phyloP scores from a whole-genome alignment of 2,888 invertebrate genomes.

The Heliconius cydno region DNA sequence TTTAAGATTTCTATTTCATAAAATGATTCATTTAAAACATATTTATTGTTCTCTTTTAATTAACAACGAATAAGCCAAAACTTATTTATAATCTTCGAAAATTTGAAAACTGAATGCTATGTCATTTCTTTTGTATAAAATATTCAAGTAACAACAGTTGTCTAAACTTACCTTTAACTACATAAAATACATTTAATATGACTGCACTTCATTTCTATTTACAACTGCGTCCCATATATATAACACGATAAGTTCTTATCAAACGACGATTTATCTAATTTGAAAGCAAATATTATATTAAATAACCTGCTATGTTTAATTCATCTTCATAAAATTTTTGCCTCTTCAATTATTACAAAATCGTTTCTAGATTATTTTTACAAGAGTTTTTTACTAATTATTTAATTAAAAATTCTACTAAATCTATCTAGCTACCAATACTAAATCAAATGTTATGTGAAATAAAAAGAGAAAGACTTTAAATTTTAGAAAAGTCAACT shows the following conservation, averaged over 20 bases:
- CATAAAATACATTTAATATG: slow-evolving; percentile 26
- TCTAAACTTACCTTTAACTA: slow-evolving; percentile 34
- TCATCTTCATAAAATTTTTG: neutral
- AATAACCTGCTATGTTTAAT: slow-evolving; percentile 16
- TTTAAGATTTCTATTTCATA: neutral
- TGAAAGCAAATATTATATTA: slow-evolving; percentile 47
- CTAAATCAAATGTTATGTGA: neutral
- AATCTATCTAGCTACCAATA: neutral
- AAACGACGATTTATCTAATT: slow-evolving; percentile 49
- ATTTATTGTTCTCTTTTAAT: neutral
- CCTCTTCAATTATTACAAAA: neutral
- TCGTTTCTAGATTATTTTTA: neutral
- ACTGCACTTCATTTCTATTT: slow-evolving; percentile 45
- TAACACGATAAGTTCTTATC: slow-evolving; percentile 49
- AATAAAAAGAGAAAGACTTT: slow-evolving; percentile 3
- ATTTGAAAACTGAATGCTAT: neutral
- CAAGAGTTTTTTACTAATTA: neutral
- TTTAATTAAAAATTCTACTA: neutral
- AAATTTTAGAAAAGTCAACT: slow-evolving; percentile 4
- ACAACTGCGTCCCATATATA: slow-evolving; percentile 40
- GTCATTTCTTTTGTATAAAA: neutral
- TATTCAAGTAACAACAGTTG: slow-evolving; percentile 27
- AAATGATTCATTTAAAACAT: neutral
- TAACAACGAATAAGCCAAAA: neutral
- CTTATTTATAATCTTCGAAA: neutral